Conservation (phyloP, 1,140 invertebrate genomes). For the Melipona quadrifasciata region DNA sequence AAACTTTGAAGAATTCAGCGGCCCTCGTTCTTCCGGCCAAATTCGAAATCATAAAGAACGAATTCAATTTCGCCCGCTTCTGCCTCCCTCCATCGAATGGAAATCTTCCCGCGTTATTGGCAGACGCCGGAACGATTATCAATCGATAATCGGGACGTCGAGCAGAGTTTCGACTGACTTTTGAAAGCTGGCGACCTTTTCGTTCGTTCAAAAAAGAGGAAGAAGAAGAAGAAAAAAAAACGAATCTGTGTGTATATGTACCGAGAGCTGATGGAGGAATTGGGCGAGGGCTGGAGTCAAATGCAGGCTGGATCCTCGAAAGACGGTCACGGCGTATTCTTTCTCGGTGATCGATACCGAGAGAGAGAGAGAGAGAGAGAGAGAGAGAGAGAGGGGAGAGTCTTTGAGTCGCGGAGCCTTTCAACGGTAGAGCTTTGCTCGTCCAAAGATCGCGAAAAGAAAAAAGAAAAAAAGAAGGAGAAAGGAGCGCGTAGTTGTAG, state of each 20-base stretch:
- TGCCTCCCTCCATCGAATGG: neutral
- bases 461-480: too few species aligned
- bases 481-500: neutral
- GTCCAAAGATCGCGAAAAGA: neutral
- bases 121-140: neutral
- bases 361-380: neutral
- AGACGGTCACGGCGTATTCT: neutral
- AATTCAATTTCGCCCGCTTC: neutral
- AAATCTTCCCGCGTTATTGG: constrained; percentile 2
- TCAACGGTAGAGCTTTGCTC: neutral
- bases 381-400: neutral
- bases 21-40: neutral
- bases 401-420: neutral
- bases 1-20: neutral
- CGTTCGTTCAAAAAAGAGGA: neutral
- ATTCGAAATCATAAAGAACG: neutral
- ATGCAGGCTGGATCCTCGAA: neutral
- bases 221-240: too few species aligned
- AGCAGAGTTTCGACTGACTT: neutral
- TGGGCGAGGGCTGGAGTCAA: neutral
- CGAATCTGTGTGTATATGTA: neutral
- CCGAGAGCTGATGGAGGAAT: neutral
- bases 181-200: neutral
- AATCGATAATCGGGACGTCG: neutral
- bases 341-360: neutral